Base-by-base conservation (phyloP, 1,140 invertebrate species). In the Cyclargus thomasi region DNA sequence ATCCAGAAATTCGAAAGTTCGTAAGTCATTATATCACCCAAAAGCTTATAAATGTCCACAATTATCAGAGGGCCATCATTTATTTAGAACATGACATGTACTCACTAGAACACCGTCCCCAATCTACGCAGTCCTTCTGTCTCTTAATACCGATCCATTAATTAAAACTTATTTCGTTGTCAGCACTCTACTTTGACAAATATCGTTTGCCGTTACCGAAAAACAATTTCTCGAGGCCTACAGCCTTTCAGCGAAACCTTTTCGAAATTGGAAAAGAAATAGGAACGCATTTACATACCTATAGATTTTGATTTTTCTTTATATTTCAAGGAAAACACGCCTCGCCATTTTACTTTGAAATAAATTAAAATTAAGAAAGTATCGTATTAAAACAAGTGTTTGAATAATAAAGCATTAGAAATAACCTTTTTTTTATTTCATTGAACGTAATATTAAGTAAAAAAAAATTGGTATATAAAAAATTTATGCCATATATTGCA, bases 161-260 rank as follows among this genome's bases (percentile, higher is more conserved):
- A 86, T 86, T 86, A 86, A 86, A 86, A 86, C 77, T 86, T 84
- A 84, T 82, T 85, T 83, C 79, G 79, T 81, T 71, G 68, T 75
- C 64, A 68, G 67, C 67, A 70, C 70, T 71, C 70, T 67, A 62
- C 63, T 66, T 69, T 35, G 70, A 67, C 70, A 74, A 74, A 69
- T 67, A 70, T 55, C 68, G 72, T 59, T 65, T 62, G 63, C 65
- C 55, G 21, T 59, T 59, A 59, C 55, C 17, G 55, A 21, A 47
- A 59, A 59, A 59, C 55, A 59, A 59, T 59, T 59, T 59, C 55
- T 59, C 18, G 55, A 59, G 20, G 20, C 55, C 55, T 22, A 7
- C 18, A 20, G 55, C 18, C 55, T 59, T 59, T 59, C 55, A 59
- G 11, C 20, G 55, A 59, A 59, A 59, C 55, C 55, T 59, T 59